Percentiles rank a stretch among this genome's conserved stretches.
Evolutionary conservation across 2,888 invertebrate genomes (phyloP).

Genomic region (Campaea margaritaria): DNA sequence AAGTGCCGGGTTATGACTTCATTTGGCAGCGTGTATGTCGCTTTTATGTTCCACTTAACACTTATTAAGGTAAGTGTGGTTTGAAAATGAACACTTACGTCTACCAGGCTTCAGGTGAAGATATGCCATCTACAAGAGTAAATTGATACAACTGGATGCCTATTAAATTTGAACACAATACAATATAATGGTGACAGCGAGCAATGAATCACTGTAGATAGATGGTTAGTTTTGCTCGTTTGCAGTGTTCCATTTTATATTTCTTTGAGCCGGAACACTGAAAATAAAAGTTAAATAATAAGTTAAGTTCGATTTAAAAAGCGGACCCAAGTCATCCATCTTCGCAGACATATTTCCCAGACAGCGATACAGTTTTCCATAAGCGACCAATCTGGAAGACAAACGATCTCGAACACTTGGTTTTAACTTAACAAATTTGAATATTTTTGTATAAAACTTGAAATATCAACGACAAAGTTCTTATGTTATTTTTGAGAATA

Average conservation of each 20-base stretch:
- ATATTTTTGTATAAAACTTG: background rate
- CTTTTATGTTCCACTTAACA: too few species aligned
- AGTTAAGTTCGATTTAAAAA: constrained; percentile 2
- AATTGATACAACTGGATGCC: too few species aligned
- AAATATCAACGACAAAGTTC: background rate
- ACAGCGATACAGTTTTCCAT: constrained; percentile 8
- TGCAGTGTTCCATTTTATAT: background rate
- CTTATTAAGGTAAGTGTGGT: background rate
- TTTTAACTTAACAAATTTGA: background rate
- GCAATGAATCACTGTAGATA: too few species aligned
- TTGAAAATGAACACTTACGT: background rate
- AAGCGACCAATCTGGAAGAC: constrained; percentile 7
- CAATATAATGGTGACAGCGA: too few species aligned
- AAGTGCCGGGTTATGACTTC: too few species aligned
- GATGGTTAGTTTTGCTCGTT: too few species aligned
- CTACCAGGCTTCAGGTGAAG: too few species aligned
- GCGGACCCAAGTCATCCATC: background rate
- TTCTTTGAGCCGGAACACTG: background rate
- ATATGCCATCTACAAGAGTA: too few species aligned
- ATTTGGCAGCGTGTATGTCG: too few species aligned
- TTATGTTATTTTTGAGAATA: background rate
- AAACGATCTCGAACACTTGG: constrained; percentile 4
- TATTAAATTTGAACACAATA: too few species aligned
- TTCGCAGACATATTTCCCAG: background rate
- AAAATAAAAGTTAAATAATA: background rate